These are phyloP conservation scores for Drosophila lacteicornis DNA, from an alignment of 1,140 invertebrate species.

Conservation along the genomic window DNA sequence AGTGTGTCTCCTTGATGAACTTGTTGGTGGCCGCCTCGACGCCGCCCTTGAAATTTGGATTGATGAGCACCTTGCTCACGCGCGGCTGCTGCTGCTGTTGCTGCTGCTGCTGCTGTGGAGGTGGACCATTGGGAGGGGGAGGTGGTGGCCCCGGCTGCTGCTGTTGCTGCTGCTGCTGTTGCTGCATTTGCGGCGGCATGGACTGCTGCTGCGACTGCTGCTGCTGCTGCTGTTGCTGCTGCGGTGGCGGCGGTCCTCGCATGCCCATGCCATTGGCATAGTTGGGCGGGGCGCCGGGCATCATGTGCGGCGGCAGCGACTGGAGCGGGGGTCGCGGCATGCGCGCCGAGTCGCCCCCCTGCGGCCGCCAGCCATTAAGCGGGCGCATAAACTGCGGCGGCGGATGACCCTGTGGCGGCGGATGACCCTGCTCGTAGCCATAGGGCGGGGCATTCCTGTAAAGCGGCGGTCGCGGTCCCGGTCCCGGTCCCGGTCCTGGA, in stretches of 20 bases:
- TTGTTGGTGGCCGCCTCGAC: conserved; percentile 84
- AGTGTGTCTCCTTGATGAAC: conserved; percentile 84
- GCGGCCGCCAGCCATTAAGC: conserved; percentile 71
- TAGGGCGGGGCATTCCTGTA: conserved; percentile 51
- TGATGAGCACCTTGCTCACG: conserved; percentile 83
- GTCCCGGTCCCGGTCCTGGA: conserved; percentile 48
- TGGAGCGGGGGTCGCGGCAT: conserved; percentile 75
- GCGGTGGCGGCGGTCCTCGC: conserved; percentile 56
- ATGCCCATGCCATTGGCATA: conserved; percentile 75
- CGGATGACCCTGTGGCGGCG: conserved; percentile 45
- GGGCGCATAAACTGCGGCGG: conserved; percentile 63
- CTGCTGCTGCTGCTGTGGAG: conserved; percentile 12
- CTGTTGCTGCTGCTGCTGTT: conserved; percentile 22
- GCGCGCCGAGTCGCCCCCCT: conserved; percentile 54
- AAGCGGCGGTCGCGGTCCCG: conserved; percentile 17
- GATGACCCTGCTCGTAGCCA: conserved; percentile 56
- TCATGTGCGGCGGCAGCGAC: conserved; percentile 67
- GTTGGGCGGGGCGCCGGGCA: conserved; percentile 58
- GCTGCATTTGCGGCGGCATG: conserved; percentile 1
- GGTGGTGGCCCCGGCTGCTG: conserved; percentile 12
- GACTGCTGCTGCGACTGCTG: conserved; percentile 12
- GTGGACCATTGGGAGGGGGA: conserved; percentile 23
- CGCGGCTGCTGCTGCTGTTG: conserved; percentile 29
- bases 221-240: conserved; percentile 50
- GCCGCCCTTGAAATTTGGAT: conserved; percentile 84